Evolutionary conservation across 2,113 vertebrate genomes (phyloP), one percentile per base, ranked within the genome.

Genomic region (Tenebrosternarchus preto): DNA sequence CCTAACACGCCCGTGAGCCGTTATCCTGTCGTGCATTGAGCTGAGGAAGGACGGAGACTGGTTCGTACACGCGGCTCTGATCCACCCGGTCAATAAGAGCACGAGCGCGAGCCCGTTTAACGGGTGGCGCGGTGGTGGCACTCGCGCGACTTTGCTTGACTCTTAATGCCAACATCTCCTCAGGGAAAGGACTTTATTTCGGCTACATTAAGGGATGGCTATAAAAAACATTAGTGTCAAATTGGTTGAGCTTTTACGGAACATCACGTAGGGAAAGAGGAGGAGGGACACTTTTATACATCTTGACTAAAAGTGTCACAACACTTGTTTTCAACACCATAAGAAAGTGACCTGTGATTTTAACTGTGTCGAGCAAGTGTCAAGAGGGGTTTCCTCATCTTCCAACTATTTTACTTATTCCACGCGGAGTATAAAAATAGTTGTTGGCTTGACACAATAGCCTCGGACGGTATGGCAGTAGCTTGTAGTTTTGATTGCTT

Each of bases 1-100:
- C 75, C 80, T 85, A 88, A 84, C 87, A 61, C 75, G 76, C 80
- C 78, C 72, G 78, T 88, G 88, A 89, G 87, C 88, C 88, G 88
- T 89, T 89, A 87, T 87, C 87, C 88, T 88, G 69, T 15, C 60
- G 73, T 68, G 75, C 78, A 85, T 89, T 80, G 80, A 50, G 77
- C 72, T 78, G 55, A 72, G 68, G 72, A 72, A 75, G 56, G 74
- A 70, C 64, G 66, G 70, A 76, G 78, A 53, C 61, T 69, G 77
- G 70, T 78, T 83, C 17, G 20, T 22, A 24, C 80, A 74, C 64
- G 25, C 77, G 61, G 76, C 50, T 64, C 74, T 87, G 86, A 87
- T 87, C 85, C 80, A 75, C 46, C 50, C 61, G 73, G 83, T 83
- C 86, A 78, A 86, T 85, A 80, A 75, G 53, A 59, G 69, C 53